phyloP scores from a whole-genome alignment of 2,888 invertebrate species.

The Sinodicranocentrus sp. region DNA sequence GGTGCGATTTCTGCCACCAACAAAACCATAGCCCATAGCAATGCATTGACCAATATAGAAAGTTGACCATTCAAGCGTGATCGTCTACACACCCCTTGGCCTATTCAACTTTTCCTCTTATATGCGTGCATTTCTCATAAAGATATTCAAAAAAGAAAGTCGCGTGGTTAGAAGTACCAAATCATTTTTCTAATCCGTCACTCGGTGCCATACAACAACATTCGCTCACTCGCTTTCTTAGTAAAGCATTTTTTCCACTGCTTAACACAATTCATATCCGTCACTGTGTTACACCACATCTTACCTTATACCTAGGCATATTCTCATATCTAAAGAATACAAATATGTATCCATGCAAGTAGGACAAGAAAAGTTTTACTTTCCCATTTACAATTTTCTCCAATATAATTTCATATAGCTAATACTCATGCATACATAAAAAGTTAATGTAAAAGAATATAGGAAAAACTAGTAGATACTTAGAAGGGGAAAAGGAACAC shows the following conservation, averaged over 20 bases:
- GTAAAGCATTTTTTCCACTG: no score
- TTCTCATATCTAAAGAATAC: neutral
- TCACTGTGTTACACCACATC: no score
- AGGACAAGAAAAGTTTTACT: slow-evolving; percentile 44
- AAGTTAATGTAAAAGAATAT: slow-evolving; percentile 23
- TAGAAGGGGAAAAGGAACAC: slow-evolving; percentile 29
- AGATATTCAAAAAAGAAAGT: slow-evolving; percentile 23
- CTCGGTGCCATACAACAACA: neutral
- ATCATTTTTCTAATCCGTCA: slow-evolving; percentile 31
- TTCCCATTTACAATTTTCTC: slow-evolving; percentile 12
- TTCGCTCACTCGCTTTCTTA: slow-evolving; percentile 17
- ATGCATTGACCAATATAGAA: no score
- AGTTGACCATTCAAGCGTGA: no score
- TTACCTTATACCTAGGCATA: neutral
- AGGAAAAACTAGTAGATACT: neutral
- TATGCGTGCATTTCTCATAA: no score
- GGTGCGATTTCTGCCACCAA: no score
- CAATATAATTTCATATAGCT: neutral
- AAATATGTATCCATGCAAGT: slow-evolving; percentile 25
- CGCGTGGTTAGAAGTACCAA: slow-evolving; percentile 36
- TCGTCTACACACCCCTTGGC: no score
- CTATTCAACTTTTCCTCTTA: no score
- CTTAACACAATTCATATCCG: no score
- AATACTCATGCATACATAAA: neutral
- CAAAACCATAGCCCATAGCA: no score